phyloP scores from a whole-genome alignment of 1,140 invertebrate genomes.

The Odontomachus brunneus region DNA sequence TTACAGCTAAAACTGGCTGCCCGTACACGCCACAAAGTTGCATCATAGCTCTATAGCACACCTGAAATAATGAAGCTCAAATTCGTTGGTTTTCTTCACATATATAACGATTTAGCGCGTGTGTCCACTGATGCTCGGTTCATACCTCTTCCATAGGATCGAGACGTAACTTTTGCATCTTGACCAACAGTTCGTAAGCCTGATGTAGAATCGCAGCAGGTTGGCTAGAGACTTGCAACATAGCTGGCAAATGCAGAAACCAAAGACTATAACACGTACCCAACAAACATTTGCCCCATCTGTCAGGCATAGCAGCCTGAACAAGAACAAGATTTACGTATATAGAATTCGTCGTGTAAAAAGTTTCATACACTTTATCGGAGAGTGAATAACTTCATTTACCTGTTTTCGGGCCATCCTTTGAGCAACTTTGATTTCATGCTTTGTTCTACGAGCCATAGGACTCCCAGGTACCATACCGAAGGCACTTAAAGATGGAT shows the following conservation, averaged over 20 bases:
- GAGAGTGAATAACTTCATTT: conserved; percentile 51
- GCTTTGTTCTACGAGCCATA: conserved; percentile 96
- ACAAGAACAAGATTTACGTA: conserved; percentile 20
- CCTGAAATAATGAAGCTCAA: conserved; percentile 85
- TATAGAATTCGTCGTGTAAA: background rate
- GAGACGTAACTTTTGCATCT: conserved; percentile 91
- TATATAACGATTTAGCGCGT: background rate
- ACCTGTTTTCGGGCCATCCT: conserved; percentile 92
- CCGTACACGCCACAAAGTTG: conserved; percentile 98
- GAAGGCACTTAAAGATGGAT: conserved; percentile 81
- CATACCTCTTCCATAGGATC: conserved; percentile 95
- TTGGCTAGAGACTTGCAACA: conserved; percentile 87
- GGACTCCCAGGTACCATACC: conserved; percentile 92
- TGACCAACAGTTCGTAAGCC: conserved; percentile 94
- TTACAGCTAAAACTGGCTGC: conserved; percentile 97
- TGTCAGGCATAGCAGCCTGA: conserved; percentile 88
- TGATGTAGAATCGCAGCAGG: conserved; percentile 92
- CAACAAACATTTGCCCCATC: conserved; percentile 96
- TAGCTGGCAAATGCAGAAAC: conserved; percentile 94
- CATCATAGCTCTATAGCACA: conserved; percentile 99
- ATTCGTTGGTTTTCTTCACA: background rate
- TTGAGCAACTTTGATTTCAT: conserved; percentile 96
- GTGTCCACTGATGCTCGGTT: conserved; percentile 35
- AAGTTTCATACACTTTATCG: background rate
- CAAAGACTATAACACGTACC: conserved; percentile 97